A percentile compares a stretch with the other conserved stretches of the same genome.
phyloP scores from a whole-genome alignment of 2,113 vertebrate genomes.

The Corydoras sp. region DNA sequence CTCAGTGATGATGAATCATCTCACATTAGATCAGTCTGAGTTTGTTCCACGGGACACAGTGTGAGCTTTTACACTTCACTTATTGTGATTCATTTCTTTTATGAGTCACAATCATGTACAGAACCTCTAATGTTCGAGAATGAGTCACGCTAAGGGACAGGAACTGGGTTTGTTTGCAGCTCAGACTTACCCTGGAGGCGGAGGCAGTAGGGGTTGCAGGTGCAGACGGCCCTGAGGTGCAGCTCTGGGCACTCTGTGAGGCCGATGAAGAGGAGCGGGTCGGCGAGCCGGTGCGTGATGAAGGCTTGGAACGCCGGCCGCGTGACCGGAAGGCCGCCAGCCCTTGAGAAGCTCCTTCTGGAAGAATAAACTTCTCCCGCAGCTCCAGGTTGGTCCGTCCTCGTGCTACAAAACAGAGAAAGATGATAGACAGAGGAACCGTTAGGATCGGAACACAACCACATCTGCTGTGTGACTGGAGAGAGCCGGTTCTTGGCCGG shows the following conservation, averaged over 20 bases:
- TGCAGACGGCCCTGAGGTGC: slow-evolving; percentile 86
- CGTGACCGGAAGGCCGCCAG: slow-evolving; percentile 90
- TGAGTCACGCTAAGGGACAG: too few species aligned
- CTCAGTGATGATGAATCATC: too few species aligned
- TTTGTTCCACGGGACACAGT: too few species aligned
- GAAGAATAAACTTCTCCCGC: slow-evolving; percentile 95
- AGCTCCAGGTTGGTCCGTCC: slow-evolving; percentile 96
- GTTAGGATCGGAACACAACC: slow-evolving; percentile 10
- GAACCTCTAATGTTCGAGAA: too few species aligned
- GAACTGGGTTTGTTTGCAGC: too few species aligned
- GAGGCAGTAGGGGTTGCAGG: slow-evolving; percentile 87
- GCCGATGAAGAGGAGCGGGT: slow-evolving; percentile 93
- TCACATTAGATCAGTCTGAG: too few species aligned
- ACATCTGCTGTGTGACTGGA: slow-evolving; percentile 50
- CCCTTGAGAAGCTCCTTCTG: slow-evolving; percentile 85
- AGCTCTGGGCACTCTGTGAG: slow-evolving; percentile 92
- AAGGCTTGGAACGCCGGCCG: slow-evolving; percentile 89
- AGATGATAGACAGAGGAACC: neutral
- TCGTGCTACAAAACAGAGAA: slow-evolving; percentile 68
- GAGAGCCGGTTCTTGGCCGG: slow-evolving; percentile 54
- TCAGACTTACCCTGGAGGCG: slow-evolving; percentile 78
- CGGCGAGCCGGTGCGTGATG: slow-evolving; percentile 88
- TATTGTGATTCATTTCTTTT: too few species aligned
- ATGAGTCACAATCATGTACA: too few species aligned
- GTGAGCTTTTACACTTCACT: too few species aligned